A percentile compares a stretch with the other conserved stretches of the same genome.
These are phyloP conservation scores for Mus spretus DNA, from an alignment of 2,797 vertebrate genomes.

Conservation along the genomic window DNA sequence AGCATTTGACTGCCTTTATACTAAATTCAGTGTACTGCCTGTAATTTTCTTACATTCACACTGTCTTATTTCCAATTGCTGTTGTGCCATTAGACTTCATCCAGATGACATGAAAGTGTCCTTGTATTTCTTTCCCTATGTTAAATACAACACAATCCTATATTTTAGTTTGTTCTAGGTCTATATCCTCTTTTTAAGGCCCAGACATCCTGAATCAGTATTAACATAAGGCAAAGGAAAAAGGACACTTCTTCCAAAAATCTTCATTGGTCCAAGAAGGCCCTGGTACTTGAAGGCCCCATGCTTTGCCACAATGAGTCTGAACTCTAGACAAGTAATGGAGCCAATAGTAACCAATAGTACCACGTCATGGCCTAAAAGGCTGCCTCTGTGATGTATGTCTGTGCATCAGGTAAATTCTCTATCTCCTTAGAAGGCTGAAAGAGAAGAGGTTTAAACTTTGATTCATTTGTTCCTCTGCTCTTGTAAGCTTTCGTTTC, in stretches of 20 bases:
- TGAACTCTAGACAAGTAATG: neutral
- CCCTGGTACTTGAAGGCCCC: accelerated
- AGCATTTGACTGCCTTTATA: neutral
- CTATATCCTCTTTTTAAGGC: neutral
- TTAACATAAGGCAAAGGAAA: neutral
- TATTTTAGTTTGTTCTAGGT: neutral
- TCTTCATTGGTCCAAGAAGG: neutral
- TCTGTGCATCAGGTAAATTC: neutral
- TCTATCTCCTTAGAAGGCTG: neutral
- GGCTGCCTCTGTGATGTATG: neutral
- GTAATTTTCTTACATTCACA: neutral
- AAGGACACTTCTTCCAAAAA: neutral
- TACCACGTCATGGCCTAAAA: neutral
- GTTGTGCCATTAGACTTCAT: neutral
- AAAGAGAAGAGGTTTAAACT: neutral
- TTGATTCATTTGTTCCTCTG: neutral
- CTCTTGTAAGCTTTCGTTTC: neutral
- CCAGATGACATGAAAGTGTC: neutral
- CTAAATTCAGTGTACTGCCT: neutral
- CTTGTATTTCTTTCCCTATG: neutral
- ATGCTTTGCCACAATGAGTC: neutral
- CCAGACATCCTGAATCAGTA: no score
- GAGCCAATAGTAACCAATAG: neutral
- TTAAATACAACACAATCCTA: neutral
- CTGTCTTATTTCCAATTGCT: neutral